Evolutionary conservation across 2,113 vertebrate genomes (phyloP).

Genomic region (Anser cygnoides): DNA sequence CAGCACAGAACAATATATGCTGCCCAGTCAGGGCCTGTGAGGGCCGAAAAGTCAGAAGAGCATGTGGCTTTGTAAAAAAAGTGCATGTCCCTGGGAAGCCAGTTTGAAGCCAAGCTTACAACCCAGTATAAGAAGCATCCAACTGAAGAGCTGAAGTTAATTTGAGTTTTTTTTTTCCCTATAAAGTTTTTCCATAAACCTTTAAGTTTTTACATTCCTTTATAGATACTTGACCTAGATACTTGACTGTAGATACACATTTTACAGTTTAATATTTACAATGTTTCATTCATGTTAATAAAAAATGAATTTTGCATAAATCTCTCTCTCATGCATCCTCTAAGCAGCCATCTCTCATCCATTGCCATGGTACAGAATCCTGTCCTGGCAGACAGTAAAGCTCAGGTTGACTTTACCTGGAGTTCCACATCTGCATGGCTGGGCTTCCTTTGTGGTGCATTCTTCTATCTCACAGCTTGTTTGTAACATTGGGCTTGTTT

Average conservation of each 20-base stretch:
- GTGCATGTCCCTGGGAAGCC: neutral
- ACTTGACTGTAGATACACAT: neutral
- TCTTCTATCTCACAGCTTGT: neutral
- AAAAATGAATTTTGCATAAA: neutral
- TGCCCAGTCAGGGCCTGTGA: neutral
- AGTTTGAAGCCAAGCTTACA: neutral
- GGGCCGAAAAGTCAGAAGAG: neutral
- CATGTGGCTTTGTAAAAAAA: fast-evolving
- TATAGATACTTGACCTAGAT: neutral
- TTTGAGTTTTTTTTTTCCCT: neutral
- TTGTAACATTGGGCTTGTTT: neutral
- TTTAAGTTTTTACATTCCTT: neutral
- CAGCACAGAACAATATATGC: neutral
- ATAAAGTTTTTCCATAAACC: neutral
- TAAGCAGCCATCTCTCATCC: neutral
- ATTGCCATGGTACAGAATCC: neutral
- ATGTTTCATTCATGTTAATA: neutral
- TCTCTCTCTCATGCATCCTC: neutral
- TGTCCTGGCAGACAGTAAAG: neutral
- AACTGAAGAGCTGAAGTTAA: neutral
- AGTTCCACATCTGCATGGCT: neutral
- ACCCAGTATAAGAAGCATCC: neutral
- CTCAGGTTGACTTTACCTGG: neutral
- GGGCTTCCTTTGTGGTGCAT: neutral
- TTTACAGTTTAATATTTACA: neutral